Conservation (phyloP, 2,113 vertebrate genomes). For the Thomomys bottae region DNA sequence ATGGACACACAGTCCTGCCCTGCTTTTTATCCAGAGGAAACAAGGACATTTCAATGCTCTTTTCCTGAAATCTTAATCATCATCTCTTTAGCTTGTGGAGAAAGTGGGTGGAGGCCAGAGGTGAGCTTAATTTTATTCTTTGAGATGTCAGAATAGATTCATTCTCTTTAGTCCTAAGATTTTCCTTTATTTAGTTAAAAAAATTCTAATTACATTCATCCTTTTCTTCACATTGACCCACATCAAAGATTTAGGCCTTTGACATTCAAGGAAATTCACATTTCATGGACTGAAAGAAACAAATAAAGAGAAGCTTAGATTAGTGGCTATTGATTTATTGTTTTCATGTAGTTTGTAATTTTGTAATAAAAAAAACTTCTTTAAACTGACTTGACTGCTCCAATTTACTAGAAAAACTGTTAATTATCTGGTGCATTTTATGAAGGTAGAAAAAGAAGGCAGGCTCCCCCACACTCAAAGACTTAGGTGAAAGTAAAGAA, state of each 20-base stretch:
- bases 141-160: constrained; percentile 47
- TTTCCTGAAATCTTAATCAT: constrained; percentile 5
- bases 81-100: constrained; percentile 53
- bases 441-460: not conserved
- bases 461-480: not conserved
- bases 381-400: not conserved
- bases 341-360: not conserved
- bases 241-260: constrained; percentile 19
- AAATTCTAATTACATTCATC: not conserved
- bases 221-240: constrained; percentile 33
- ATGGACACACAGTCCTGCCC: not conserved
- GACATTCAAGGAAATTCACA: not conserved
- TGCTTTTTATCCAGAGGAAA: constrained; percentile 44
- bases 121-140: constrained; percentile 60
- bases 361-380: not conserved
- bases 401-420: not conserved
- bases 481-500: not conserved
- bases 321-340: constrained; percentile 4
- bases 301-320: constrained; percentile 26
- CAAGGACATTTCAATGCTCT: not conserved
- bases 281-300: not conserved
- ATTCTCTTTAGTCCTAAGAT: not conserved
- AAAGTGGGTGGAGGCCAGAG: constrained; percentile 46
- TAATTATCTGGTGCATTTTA: constrained; percentile 27
- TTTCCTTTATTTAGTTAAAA: constrained; percentile 39